Base-by-base conservation (phyloP, 2,888 invertebrate genomes). In the Lasioglossum figueresi region DNA sequence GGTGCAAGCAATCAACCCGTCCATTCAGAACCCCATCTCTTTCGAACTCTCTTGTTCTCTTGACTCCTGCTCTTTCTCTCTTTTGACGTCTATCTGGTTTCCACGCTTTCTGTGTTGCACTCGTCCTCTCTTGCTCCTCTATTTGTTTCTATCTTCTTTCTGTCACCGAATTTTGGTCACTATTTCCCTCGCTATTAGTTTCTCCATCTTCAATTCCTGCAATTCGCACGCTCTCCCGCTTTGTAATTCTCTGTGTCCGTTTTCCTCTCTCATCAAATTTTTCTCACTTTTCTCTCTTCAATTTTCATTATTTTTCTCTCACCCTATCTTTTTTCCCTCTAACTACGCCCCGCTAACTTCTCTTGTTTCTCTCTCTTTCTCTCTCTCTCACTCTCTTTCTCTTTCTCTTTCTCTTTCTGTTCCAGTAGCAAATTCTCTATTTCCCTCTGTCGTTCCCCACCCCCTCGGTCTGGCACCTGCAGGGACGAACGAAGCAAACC, bases 1-100 rank as follows among this genome's bases (percentile, higher is more conserved):
- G 19, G 72, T 40, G 76, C 56, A n/a, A 77, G 76, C 83, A 83
- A 81, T 83, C 81, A 77, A 63, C 10, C 45, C 23, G 66, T 31
- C 80, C 66, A 80, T 83, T 83, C 81, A 77, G 43, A 63, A 40
- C 19, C 2, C 66, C 4, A 16, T 27, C 52, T 12, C 27, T 34
- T 48, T 6, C 23, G 19, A 40, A 3, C n/a, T 31, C 12, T 45
- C n/a, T 34, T 45, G 1, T n/a, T 31, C 59, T 14, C 27, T 59
- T 59, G 14, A 27, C 63, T 31, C 31, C 19, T 31, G 19, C 66
- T 34, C 8, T 34, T 19, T 34, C 34, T 31, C 31, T 34, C 66
- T 19, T 31, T 63, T 27, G 1, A 16, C 8, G 23, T 52, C 52
- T 52, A 52, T 23, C 52, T 23, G 23, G 52, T 52, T 59, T 27